Percentiles rank a stretch among this genome's conserved stretches.
phyloP scores from a whole-genome alignment of 2,888 invertebrate species.

The Agriopis marginaria region DNA sequence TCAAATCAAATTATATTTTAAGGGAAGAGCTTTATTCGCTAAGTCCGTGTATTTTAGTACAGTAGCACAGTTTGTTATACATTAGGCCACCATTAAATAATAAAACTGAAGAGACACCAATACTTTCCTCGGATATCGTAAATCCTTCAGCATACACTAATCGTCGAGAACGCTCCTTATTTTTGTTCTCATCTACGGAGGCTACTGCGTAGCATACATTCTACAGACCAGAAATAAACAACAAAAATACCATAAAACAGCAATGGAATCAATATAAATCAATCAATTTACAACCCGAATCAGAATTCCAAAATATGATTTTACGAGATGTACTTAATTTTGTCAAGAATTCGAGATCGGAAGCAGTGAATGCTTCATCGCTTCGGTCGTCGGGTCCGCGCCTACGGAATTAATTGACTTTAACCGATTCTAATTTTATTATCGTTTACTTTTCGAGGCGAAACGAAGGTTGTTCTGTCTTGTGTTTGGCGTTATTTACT shows the following conservation, averaged over 20 bases:
- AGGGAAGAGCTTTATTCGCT: neutral
- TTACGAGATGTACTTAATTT: slow-evolving; percentile 41
- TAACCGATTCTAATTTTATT: slow-evolving; percentile 48
- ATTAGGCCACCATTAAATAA: neutral
- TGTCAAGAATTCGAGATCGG: slow-evolving; percentile 44
- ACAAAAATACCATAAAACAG: slow-evolving; percentile 13
- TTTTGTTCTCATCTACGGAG: neutral
- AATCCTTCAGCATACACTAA: neutral
- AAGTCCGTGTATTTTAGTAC: neutral
- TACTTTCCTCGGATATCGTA: slow-evolving; percentile 11
- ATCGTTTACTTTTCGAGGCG: slow-evolving; percentile 33
- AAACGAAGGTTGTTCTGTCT: slow-evolving; percentile 34
- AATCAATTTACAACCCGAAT: slow-evolving; percentile 15
- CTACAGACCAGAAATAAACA: neutral
- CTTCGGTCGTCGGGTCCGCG: slow-evolving; percentile 44
- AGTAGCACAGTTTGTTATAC: neutral
- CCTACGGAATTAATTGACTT: slow-evolving; percentile 48
- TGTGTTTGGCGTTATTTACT: slow-evolving; percentile 27
- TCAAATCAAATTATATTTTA: too few relatives aligned
- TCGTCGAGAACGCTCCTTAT: slow-evolving; percentile 1
- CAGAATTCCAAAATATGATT: slow-evolving; percentile 32
- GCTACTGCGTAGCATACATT: too few relatives aligned
- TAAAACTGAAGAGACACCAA: neutral
- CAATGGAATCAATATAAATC: slow-evolving; percentile 15
- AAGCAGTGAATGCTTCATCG: slow-evolving; percentile 55